Evolutionary conservation across 2,113 vertebrate species (phyloP).

Genomic region (Sphaerodactylus townsendi): DNA sequence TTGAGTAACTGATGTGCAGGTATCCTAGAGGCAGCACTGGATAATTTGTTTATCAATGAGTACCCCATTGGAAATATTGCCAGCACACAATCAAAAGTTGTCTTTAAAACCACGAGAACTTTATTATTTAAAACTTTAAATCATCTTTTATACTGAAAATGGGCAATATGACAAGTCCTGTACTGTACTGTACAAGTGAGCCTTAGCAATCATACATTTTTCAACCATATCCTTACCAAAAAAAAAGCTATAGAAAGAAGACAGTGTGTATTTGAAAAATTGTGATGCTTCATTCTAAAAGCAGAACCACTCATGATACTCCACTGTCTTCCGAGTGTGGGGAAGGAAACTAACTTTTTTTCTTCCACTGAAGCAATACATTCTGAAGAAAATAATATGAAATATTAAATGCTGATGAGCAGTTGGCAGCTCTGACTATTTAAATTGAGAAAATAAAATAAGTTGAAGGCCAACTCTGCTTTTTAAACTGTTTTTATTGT

Average conservation of each 20-base stretch:
- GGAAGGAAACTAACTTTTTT: background rate
- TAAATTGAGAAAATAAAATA: background rate
- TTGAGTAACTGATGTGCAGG: background rate
- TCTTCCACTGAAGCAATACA: background rate
- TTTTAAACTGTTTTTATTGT: background rate
- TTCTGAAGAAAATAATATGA: background rate
- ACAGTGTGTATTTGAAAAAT: background rate
- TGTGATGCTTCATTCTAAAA: conserved; percentile 1
- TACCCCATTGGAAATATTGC: background rate
- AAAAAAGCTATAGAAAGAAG: background rate
- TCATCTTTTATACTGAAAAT: no score
- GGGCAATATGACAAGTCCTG: background rate
- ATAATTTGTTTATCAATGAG: background rate
- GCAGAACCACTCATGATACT: background rate
- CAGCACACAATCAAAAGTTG: background rate
- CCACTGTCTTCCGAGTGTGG: background rate
- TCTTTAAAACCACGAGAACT: background rate
- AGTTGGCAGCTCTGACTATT: background rate
- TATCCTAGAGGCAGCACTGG: background rate
- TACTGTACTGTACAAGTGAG: background rate
- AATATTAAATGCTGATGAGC: background rate
- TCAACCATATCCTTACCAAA: background rate
- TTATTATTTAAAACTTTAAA: background rate
- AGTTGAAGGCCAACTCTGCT: background rate
- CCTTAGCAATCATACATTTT: background rate